These are phyloP conservation scores for Sardinella longiceps DNA, from an alignment of 2,797 vertebrate species.

Conservation along the genomic window DNA sequence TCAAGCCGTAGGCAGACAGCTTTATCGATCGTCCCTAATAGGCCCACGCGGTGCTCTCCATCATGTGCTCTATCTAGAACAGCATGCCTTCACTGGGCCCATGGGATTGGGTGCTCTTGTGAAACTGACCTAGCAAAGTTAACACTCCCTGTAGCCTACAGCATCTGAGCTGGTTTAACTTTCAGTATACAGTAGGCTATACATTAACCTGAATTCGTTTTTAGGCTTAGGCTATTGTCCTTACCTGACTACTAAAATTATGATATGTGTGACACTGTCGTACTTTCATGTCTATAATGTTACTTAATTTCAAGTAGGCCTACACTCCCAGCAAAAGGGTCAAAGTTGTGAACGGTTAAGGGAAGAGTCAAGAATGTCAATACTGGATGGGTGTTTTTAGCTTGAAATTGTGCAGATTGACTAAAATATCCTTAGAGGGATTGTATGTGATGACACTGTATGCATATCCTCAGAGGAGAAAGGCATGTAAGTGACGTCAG, in stretches of 20 bases:
- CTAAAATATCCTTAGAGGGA: not conserved
- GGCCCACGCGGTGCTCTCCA: not conserved
- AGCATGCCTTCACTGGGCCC: not conserved
- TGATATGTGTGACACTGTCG: too few species aligned
- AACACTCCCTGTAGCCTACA: not conserved
- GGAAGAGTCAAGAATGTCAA: too few species aligned
- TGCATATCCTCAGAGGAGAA: not conserved
- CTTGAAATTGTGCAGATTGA: not conserved
- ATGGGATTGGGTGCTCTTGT: not conserved
- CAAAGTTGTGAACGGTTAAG: too few species aligned
- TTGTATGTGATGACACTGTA: not conserved
- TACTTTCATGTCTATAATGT: too few species aligned
- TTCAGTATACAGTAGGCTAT: not conserved
- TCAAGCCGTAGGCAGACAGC: not conserved
- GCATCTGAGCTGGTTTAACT: not conserved
- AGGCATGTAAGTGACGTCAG: not conserved
- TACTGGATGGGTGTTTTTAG: too few species aligned
- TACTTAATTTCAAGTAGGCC: too few species aligned
- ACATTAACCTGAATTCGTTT: too few species aligned
- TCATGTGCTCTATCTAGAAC: not conserved
- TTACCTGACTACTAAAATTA: not conserved
- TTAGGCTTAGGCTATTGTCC: not conserved
- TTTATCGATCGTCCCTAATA: not conserved
- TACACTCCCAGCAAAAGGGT: too few species aligned
- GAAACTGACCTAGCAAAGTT: not conserved